These are phyloP conservation scores for Callitettix versicolor DNA, from an alignment of 1,140 invertebrate genomes.

Conservation along the genomic window DNA sequence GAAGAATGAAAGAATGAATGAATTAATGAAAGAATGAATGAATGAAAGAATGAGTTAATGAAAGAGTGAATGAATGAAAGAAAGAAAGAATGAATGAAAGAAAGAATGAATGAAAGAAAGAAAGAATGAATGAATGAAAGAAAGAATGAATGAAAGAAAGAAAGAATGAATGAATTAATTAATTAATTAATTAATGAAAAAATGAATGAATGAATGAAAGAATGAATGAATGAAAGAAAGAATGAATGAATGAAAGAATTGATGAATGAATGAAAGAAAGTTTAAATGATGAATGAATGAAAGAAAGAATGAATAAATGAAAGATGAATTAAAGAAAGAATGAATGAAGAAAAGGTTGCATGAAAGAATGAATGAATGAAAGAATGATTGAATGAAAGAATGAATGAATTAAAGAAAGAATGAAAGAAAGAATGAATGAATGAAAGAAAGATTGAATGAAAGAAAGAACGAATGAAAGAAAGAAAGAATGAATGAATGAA, in stretches of 20 bases:
- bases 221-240: background rate
- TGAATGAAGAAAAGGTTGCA: background rate
- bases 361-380: background rate
- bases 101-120: background rate
- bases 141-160: background rate
- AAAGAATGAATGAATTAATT: background rate
- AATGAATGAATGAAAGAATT: background rate
- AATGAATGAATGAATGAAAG: no score
- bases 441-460: no score
- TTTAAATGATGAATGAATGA: background rate
- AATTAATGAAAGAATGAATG: background rate
- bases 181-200: no score
- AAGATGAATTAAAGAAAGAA: background rate
- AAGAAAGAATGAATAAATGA: no score
- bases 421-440: background rate
- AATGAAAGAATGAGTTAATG: no score
- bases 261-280: background rate
- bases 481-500: background rate
- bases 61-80: no score
- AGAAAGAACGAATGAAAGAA: no score
- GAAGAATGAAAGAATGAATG: background rate
- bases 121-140: background rate
- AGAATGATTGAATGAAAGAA: no score
- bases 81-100: background rate
- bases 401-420: background rate